Conservation (phyloP, 1,140 invertebrate genomes). For the Apis dorsata region DNA sequence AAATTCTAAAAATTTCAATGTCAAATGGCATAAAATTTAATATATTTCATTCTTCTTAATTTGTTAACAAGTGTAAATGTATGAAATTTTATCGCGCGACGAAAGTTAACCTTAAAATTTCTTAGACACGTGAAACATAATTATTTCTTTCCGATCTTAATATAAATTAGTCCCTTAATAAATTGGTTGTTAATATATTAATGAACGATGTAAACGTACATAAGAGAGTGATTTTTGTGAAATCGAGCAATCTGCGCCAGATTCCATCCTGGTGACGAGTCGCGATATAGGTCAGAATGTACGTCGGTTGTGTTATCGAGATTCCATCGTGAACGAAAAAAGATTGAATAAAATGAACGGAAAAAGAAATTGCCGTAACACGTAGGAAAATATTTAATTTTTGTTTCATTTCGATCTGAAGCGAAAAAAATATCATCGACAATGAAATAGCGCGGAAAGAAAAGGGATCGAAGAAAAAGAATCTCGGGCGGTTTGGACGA, state of each 20-base stretch:
- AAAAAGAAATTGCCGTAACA: background rate
- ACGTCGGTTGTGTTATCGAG: background rate
- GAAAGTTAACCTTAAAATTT: no score
- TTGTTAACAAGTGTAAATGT: no score
- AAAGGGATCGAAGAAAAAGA: constrained; percentile 5
- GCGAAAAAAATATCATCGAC: background rate
- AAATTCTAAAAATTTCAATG: background rate
- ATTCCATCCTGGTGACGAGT: constrained; percentile 34
- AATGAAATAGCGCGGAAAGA: background rate
- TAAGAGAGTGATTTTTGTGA: background rate
- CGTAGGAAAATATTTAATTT: background rate
- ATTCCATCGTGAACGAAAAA: constrained; percentile 3
- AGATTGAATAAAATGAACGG: no score
- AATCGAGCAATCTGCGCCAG: background rate
- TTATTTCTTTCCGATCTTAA: no score
- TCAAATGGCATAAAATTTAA: background rate
- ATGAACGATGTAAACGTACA: background rate
- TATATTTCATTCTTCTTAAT: no score
- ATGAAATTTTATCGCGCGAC: no score
- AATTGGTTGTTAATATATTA: background rate
- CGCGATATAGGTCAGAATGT: constrained; percentile 30
- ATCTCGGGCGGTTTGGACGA: background rate
- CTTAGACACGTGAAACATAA: no score
- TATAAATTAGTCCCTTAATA: no score
- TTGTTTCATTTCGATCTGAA: background rate